These are phyloP conservation scores for Proisotoma minuta DNA, from an alignment of 2,888 invertebrate species.

Conservation along the genomic window DNA sequence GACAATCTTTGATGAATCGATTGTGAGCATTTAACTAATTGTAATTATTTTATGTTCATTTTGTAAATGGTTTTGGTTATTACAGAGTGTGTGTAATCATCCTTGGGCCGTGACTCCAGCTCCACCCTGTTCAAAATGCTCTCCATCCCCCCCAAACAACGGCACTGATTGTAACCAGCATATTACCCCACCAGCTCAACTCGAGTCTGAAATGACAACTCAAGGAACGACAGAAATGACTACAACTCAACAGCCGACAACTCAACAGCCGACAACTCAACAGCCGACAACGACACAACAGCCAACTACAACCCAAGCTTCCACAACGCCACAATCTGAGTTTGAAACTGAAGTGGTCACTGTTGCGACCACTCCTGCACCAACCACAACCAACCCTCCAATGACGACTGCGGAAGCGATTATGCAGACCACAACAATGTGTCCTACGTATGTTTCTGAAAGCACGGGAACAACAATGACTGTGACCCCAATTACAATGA, in stretches of 20 bases:
- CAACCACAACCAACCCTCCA: constrained; percentile 17
- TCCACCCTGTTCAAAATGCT: constrained; percentile 14
- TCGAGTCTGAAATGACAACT: constrained; percentile 1
- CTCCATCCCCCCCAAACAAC: constrained; percentile 2
- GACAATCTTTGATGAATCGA: constrained; percentile 41
- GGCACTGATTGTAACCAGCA: not conserved
- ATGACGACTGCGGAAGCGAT: constrained; percentile 38
- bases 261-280: not conserved
- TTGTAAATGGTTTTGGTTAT: not conserved
- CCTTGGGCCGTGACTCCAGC: constrained; percentile 22
- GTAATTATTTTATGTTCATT: not conserved
- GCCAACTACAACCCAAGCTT: not conserved
- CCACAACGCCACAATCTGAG: not conserved
- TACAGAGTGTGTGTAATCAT: constrained; percentile 29
- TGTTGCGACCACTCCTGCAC: constrained; percentile 4
- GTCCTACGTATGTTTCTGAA: constrained; percentile 28
- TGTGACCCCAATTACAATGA: constrained; percentile 19
- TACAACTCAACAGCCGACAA: not conserved
- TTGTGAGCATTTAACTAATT: constrained; percentile 6
- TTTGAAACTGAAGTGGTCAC: constrained; percentile 20
- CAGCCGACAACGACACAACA: not conserved
- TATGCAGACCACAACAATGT: constrained; percentile 28
- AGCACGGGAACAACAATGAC: constrained; percentile 36
- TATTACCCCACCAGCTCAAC: not conserved
- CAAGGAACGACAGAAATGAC: constrained; percentile 6